Evolutionary conservation across 2,113 vertebrate genomes (phyloP).

Genomic region (Anoura caudifer): DNA sequence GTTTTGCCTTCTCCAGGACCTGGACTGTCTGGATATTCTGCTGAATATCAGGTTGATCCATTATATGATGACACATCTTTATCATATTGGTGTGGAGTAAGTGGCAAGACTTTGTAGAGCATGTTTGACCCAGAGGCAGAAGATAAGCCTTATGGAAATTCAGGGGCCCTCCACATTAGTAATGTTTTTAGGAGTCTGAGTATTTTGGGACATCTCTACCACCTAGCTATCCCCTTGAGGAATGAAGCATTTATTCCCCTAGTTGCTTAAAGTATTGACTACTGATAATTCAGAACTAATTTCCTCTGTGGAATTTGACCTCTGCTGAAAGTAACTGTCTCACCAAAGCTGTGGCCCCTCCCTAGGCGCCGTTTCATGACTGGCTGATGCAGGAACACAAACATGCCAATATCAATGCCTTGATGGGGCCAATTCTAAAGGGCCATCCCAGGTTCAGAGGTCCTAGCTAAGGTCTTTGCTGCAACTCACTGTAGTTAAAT

Average conservation of each 20-base stretch:
- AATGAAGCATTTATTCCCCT: not conserved
- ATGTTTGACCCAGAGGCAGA: not conserved
- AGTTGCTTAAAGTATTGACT: not conserved
- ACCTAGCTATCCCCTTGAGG: not conserved
- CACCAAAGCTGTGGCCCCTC: not conserved
- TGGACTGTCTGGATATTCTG: not conserved
- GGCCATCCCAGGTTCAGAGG: not conserved
- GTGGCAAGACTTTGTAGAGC: not conserved
- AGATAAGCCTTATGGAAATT: not conserved
- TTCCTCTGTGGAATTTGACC: not conserved
- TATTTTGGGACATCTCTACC: not conserved
- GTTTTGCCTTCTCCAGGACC: not conserved
- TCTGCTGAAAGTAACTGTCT: not conserved
- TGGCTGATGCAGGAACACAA: not conserved
- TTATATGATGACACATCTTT: slow-evolving; percentile 13
- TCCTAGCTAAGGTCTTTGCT: not conserved
- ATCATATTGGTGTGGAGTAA: not conserved
- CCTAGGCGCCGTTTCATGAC: not conserved
- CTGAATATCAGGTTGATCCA: not conserved
- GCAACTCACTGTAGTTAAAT: not conserved
- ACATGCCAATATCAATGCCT: not conserved
- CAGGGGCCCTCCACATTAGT: not conserved
- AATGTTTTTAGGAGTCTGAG: not conserved
- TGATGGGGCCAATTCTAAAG: not conserved
- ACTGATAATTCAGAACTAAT: not conserved